Evolutionary conservation across 2,797 vertebrate species (phyloP), one percentile per base, ranked within the genome.

Genomic region (Sarcophilus harrisii): DNA sequence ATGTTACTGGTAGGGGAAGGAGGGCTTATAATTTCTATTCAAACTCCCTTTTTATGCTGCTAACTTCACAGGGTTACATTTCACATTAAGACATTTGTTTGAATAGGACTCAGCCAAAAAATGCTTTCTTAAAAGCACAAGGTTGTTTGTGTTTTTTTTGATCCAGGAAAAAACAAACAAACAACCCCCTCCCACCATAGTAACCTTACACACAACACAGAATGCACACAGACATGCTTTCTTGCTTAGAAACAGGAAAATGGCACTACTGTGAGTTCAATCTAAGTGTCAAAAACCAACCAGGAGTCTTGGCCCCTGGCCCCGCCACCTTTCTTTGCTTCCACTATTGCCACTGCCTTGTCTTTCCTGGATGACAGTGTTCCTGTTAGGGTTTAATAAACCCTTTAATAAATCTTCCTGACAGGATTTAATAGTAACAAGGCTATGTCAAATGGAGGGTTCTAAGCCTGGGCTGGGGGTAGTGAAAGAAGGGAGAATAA

Each of bases 401-500:
- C 54, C 54, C 54, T 55, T 55, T 55, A 55, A 55, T 55, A 55
- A 55, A 55, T 55, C 54, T 55, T 55, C 54, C 54, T 55, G 54
- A 93, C 94, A 95, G 92, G 60, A 14, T 93, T 92, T 81, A 92
- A 90, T 28, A 54, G 91, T 52, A 94, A 95, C 93, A 49, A 87
- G 73, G 38, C 38, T 87, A 49, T 27, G 73, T 87, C 73, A 87
- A 81, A 49, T 87, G 45, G 73, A 24, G 38, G 45, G 9, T 45
- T 87, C 38, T 13, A 49, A 87, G 9, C 38, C 38, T 96, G 38
- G 96, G 93, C 93, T 93, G 90, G 95, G 58, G 90, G 91, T 91
- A 96, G n/a, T 97, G 95, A 92, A 90, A 58, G 95, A 92, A 94
- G 87, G 95, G 95, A 94, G 92, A 96, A 97, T 12, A 96, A 97